phyloP scores from a whole-genome alignment of 2,797 vertebrate species.

The Galagoides demidoff region DNA sequence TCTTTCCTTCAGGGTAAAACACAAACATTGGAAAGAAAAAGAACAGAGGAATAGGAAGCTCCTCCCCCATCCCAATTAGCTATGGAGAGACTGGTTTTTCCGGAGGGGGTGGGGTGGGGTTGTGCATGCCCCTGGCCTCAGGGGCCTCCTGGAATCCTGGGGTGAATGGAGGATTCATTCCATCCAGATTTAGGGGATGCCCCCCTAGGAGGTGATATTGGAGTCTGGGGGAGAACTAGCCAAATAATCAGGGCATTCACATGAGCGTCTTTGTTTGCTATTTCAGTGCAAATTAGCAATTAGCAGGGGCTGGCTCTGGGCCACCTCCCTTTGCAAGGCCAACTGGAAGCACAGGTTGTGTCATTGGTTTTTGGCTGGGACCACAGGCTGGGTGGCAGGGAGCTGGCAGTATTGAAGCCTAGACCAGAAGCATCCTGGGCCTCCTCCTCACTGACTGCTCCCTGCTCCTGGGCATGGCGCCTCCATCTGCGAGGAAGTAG shows the following conservation, averaged over 20 bases:
- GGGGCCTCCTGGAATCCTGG: constrained; percentile 31
- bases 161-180: constrained; percentile 33
- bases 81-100: neutral
- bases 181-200: constrained; percentile 24
- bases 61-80: neutral
- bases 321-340: constrained; percentile 83
- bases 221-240: constrained; percentile 61
- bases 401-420: neutral
- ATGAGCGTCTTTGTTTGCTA: constrained; percentile 81
- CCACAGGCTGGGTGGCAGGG: constrained; percentile 84
- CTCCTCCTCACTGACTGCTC: constrained; percentile 52
- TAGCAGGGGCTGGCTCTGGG: constrained; percentile 83
- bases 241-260: constrained; percentile 81
- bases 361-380: constrained; percentile 84
- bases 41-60: neutral
- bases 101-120: neutral
- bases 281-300: constrained; percentile 86
- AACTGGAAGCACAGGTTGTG: constrained; percentile 78
- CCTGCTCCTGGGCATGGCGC: constrained; percentile 5
- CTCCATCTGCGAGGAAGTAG: neutral
- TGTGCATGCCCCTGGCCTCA: neutral
- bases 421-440: neutral
- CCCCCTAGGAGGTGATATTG: neutral
- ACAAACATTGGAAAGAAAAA: neutral
- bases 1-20: neutral